Conservation (phyloP, 23 tunicate species). For the Phallusia fumigata region DNA sequence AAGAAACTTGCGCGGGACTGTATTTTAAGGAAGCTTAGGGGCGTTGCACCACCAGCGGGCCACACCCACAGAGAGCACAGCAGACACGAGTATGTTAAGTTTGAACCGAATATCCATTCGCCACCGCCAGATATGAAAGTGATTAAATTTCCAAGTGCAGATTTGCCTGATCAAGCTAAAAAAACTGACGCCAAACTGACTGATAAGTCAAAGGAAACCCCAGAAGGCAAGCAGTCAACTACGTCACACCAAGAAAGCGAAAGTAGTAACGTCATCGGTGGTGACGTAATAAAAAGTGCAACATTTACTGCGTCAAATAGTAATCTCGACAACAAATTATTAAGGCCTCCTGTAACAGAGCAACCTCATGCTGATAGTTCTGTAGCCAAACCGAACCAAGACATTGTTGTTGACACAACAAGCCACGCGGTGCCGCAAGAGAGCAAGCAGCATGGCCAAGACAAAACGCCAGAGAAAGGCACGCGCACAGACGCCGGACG, state of each 20-base stretch:
- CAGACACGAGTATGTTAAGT: background rate
- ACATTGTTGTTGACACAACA: background rate
- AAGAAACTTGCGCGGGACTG: conserved; percentile 5
- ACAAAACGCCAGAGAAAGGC: background rate
- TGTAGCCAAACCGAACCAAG: background rate
- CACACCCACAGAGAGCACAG: background rate
- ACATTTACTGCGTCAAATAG: background rate
- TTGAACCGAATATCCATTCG: background rate
- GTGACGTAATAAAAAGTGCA: conserved; percentile 7
- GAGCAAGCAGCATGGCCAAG: background rate
- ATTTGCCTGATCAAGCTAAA: too few species aligned
- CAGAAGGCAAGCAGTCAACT: background rate
- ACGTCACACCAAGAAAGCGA: background rate
- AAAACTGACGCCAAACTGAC: background rate
- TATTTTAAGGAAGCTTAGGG: conserved; percentile 5
- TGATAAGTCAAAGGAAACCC: background rate
- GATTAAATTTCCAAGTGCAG: background rate
- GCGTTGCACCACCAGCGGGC: background rate
- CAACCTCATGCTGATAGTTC: background rate
- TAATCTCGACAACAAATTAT: background rate
- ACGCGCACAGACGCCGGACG: background rate
- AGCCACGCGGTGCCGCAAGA: background rate
- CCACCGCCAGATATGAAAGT: background rate
- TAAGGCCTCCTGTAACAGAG: background rate
- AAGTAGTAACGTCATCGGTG: background rate